Base-by-base conservation (phyloP, 2,113 vertebrate species). In the Ranitomeya variabilis region DNA sequence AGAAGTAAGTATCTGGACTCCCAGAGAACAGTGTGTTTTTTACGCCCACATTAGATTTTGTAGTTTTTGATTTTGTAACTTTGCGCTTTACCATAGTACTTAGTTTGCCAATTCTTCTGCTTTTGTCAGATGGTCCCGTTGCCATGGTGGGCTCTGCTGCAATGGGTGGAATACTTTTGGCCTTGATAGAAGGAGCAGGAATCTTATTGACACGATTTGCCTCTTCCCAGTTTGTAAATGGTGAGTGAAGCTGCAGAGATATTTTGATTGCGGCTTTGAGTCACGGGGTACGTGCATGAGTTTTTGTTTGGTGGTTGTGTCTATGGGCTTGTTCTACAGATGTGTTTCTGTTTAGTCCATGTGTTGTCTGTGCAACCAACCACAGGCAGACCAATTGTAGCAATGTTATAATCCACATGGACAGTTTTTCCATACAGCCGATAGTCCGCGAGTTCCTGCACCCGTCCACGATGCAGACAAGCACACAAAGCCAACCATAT, bases 111-210 rank as follows among this genome's bases (percentile, higher is more conserved):
- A 52, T 21, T 80, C 14, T 66, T 81, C 16, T 21, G 21, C 13
- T 51, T 54, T 21, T 71, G 76, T 4, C 87, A 98, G 97, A 96
- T 95, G 97, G 97, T 5, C 97, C 97, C 0, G 83, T 97, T 85
- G 96, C 97, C 60, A 97, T 98, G 97, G 91, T 97, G 89, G 97
- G 97, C 31, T 98, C 97, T 0, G 97, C 96, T 5, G 95, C 97
- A 96, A 97, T 98, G 96, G 97, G 97, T 0, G 96, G 97, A 3
- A 94, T 97, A 89, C 92, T 97, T 15, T 91, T 98, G 18, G 96
- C 96, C 57, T 94, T 98, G 52, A 97, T 97, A 8, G 97, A 98
- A 88, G 97, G 97, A 0, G 93, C 97, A 23, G 96, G 96, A 37
- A 97, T 98, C 89, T 94, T 98, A 7, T 93, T 97, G 19, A 97